phyloP scores from a whole-genome alignment of 2,888 invertebrate species.

The Dusona sp. region DNA sequence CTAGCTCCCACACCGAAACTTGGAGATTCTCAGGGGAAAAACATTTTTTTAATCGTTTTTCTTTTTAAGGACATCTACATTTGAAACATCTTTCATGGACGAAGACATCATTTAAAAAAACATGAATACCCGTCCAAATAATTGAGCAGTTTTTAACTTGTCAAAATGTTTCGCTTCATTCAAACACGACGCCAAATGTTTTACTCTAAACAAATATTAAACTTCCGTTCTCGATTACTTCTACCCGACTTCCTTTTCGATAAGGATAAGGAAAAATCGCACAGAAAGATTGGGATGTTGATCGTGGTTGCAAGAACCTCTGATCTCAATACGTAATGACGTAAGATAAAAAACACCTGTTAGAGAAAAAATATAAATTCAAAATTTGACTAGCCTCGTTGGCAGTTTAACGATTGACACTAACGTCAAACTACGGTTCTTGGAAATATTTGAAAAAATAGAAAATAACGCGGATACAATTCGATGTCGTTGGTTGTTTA shows the following conservation, averaged over 20 bases:
- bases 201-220: neutral
- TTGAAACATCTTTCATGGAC: neutral
- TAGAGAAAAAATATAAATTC: neutral
- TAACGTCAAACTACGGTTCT: neutral
- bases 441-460: neutral
- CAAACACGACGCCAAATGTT: neutral
- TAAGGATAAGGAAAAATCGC: neutral
- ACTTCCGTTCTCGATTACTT: neutral
- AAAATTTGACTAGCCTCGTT: neutral
- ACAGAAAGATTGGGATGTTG: neutral
- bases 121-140: neutral
- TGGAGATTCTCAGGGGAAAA: constrained; percentile 17
- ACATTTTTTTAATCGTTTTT: neutral
- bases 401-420: neutral
- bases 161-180: neutral
- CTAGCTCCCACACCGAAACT: neutral
- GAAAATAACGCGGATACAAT: neutral
- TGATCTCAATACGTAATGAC: neutral
- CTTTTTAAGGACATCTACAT: neutral
- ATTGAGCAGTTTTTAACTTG: neutral
- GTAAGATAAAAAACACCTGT: neutral
- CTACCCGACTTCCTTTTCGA: neutral
- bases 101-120: neutral
- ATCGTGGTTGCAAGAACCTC: neutral
- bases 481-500: neutral